phyloP scores from a whole-genome alignment of 2,888 invertebrate genomes.

The Cephus spinipes region DNA sequence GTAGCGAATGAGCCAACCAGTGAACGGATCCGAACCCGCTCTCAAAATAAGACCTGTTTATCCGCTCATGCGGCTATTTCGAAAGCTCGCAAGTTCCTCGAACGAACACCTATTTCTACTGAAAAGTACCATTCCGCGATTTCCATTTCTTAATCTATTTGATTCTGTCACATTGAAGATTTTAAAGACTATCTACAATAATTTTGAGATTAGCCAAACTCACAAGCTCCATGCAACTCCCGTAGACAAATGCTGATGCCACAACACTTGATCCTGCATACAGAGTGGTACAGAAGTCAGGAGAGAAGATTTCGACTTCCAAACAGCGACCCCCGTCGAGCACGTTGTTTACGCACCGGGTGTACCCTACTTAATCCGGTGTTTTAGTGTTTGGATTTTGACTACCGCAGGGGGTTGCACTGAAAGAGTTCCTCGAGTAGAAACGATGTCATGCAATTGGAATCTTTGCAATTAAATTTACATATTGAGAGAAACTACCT shows the following conservation, averaged over 20 bases:
- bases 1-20: conserved; percentile 29
- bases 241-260: neutral
- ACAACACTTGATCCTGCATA: neutral
- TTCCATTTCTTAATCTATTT: neutral
- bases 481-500: neutral
- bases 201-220: neutral
- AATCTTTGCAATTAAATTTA: neutral
- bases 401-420: conserved; percentile 41
- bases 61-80: conserved; percentile 57
- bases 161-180: neutral
- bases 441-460: conserved; percentile 19
- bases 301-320: neutral
- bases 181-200: neutral
- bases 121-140: neutral
- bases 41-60: conserved; percentile 63
- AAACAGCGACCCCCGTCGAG: conserved; percentile 34
- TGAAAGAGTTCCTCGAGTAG: conserved; percentile 21
- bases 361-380: conserved; percentile 49
- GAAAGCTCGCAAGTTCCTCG: conserved; percentile 51
- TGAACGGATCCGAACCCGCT: conserved; percentile 41
- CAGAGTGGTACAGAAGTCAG: neutral
- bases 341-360: conserved; percentile 37
- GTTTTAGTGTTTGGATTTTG: conserved; percentile 51
- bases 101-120: conserved; percentile 3
- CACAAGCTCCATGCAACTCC: neutral